These are phyloP conservation scores for Neodon shergylaensis DNA, from an alignment of 2,113 vertebrate genomes.

Conservation along the genomic window DNA sequence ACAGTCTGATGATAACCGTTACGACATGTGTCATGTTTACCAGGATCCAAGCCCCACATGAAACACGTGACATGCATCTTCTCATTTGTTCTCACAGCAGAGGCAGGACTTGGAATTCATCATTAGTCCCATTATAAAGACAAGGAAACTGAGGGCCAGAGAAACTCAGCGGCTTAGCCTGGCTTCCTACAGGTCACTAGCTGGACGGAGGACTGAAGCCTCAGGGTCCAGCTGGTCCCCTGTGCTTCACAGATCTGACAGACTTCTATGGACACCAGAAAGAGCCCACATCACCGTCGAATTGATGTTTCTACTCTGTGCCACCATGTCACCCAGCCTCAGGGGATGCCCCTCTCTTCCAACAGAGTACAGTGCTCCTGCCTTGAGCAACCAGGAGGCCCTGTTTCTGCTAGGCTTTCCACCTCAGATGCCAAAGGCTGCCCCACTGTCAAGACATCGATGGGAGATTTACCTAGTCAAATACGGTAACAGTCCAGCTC, in stretches of 20 bases:
- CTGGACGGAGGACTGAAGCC: neutral
- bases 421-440: neutral
- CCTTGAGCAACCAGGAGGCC: neutral
- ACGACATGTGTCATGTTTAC: neutral
- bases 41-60: neutral
- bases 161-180: neutral
- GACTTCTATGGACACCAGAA: neutral
- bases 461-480: neutral
- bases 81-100: neutral
- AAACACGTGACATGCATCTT: neutral
- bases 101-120: neutral
- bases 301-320: neutral
- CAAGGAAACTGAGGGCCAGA: neutral
- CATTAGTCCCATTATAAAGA: neutral
- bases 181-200: rapidly evolving
- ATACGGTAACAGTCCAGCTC: neutral
- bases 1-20: neutral
- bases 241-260: neutral
- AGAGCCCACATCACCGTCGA: neutral
- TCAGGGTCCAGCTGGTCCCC: too few relatives aligned
- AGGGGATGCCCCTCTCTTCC: neutral
- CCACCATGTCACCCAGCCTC: neutral
- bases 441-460: neutral
- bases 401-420: neutral
- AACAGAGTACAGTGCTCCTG: neutral